Conservation (phyloP, 2,797 vertebrate genomes). For the Stomatorhinus walkeri region DNA sequence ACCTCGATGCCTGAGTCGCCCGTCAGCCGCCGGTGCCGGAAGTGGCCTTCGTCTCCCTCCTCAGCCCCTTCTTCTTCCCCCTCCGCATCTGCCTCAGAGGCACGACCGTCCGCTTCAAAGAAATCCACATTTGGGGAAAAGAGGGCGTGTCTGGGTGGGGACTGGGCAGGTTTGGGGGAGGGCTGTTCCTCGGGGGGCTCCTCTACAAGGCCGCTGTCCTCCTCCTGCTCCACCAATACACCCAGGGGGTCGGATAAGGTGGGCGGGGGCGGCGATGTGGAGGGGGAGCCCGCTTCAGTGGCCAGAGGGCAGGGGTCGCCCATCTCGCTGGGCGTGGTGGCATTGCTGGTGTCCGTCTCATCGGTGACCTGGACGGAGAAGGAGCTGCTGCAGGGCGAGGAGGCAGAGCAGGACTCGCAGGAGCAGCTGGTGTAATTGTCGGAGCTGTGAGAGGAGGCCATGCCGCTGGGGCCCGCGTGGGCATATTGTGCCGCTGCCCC, state of each 20-base stretch:
- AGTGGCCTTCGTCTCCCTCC: constrained; percentile 54
- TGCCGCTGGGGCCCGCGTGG: constrained; percentile 47
- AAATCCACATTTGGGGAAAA: constrained; percentile 53
- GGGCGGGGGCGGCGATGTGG: constrained; percentile 25
- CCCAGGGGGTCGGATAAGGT: constrained; percentile 44
- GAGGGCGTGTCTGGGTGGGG: constrained; percentile 43
- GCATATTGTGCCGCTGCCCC: constrained; percentile 44
- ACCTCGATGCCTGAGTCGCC: constrained; percentile 86
- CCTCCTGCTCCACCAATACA: constrained; percentile 24
- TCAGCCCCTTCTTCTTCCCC: constrained; percentile 42
- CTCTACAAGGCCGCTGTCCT: constrained; percentile 23
- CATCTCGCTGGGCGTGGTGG: constrained; percentile 58
- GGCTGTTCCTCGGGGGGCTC: background rate
- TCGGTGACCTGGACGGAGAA: constrained; percentile 68
- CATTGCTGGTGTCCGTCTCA: constrained; percentile 61
- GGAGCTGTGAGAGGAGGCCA: constrained; percentile 68
- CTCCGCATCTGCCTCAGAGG: constrained; percentile 43
- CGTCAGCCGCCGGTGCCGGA: constrained; percentile 70
- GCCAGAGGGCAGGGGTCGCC: constrained; percentile 40
- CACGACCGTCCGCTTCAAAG: constrained; percentile 35
- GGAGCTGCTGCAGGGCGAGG: constrained; percentile 68
- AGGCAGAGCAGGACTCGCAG: constrained; percentile 72
- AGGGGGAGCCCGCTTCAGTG: constrained; percentile 38
- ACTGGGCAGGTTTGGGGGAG: constrained; percentile 19
- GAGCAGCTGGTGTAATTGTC: constrained; percentile 75